These are phyloP conservation scores for Zonitis immaculata DNA, from an alignment of 2,888 invertebrate genomes.

Conservation along the genomic window DNA sequence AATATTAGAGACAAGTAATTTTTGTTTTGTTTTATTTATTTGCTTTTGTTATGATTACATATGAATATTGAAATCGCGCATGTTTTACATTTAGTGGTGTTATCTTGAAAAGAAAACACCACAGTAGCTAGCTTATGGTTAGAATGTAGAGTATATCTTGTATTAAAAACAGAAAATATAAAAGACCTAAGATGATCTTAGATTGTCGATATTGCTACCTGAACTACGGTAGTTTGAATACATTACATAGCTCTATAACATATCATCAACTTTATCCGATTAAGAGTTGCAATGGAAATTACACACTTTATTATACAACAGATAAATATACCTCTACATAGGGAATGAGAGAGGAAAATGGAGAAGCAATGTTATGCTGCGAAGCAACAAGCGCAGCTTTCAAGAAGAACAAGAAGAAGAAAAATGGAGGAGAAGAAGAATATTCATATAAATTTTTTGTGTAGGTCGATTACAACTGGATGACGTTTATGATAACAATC, in stretches of 20 bases:
- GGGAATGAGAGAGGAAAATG: background rate
- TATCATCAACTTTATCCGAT: conserved; percentile 30
- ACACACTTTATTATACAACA: conserved; percentile 20
- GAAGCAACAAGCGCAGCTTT: background rate
- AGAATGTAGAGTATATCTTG: conserved; percentile 42
- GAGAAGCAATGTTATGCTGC: background rate
- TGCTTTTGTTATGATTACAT: no score
- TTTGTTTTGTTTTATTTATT: no score
- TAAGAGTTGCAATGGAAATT: conserved; percentile 19
- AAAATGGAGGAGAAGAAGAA: background rate
- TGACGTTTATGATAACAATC: background rate
- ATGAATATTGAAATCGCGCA: conserved; percentile 7
- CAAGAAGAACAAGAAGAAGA: background rate
- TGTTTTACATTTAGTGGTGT: conserved; percentile 4
- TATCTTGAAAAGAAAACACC: no score
- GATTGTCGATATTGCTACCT: conserved; percentile 35
- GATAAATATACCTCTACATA: conserved; percentile 2
- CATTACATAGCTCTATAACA: conserved; percentile 30
- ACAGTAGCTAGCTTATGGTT: conserved; percentile 40
- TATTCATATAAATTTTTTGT: background rate
- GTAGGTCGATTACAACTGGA: background rate
- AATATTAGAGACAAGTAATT: no score
- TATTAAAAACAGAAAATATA: conserved; percentile 21
- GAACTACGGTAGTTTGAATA: conserved; percentile 33
- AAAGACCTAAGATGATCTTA: conserved; percentile 37